Percentiles rank a stretch among this genome's conserved stretches.
phyloP scores from a whole-genome alignment of 1,140 invertebrate species.

The Scaptomyza graminum region DNA sequence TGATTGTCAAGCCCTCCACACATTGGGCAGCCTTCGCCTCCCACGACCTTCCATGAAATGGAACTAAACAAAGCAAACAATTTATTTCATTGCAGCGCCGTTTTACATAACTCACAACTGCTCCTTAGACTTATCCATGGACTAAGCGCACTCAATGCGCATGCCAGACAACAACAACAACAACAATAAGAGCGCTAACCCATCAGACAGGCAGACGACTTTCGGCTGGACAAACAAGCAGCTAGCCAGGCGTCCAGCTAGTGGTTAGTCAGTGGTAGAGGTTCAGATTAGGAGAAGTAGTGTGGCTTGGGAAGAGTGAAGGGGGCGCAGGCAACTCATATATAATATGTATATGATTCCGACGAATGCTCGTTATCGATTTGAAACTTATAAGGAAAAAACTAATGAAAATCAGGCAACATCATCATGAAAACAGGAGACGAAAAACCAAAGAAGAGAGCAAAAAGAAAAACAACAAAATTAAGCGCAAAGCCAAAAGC shows the following conservation, averaged over 20 bases:
- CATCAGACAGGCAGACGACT: conserved; percentile 1
- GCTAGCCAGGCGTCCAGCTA: conserved; percentile 5
- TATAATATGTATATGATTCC: conserved; percentile 80
- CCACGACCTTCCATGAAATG: conserved; percentile 27
- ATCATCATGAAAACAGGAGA: conserved; percentile 61
- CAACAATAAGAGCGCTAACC: conserved; percentile 4
- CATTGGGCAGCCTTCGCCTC: neutral
- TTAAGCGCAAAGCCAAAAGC: conserved; percentile 43
- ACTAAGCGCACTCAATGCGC: conserved; percentile 73
- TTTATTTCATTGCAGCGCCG: conserved; percentile 73
- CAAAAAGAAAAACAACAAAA: conserved; percentile 31
- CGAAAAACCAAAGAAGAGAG: conserved; percentile 65
- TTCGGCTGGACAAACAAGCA: neutral
- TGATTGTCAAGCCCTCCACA: conserved; percentile 6
- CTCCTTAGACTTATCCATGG: conserved; percentile 53
- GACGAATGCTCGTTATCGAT: conserved; percentile 83
- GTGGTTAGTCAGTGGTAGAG: conserved; percentile 22
- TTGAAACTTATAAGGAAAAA: conserved; percentile 83
- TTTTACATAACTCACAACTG: conserved; percentile 78
- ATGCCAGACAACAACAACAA: conserved; percentile 62
- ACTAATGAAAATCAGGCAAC: conserved; percentile 83
- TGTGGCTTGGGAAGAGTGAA: conserved; percentile 3
- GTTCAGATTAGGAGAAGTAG: conserved; percentile 21
- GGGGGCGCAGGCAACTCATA: conserved; percentile 51
- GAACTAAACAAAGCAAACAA: conserved; percentile 66